These are phyloP conservation scores for Eudasyphora cyanicolor DNA, from an alignment of 2,888 invertebrate genomes.

Conservation along the genomic window DNA sequence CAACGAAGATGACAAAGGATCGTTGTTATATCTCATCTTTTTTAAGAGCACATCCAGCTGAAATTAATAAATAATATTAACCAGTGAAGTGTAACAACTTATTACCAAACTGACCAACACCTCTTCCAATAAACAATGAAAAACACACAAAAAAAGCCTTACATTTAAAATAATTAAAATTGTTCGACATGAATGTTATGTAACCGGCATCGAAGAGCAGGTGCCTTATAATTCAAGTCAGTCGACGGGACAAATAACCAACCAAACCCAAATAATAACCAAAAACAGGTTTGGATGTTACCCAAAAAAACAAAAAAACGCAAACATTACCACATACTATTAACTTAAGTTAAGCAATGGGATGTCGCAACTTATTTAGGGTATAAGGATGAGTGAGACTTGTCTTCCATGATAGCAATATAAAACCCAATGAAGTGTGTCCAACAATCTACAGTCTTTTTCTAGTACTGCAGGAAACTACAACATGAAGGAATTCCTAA, in stretches of 20 bases:
- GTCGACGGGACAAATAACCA: background rate
- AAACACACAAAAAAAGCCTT: too few relatives aligned
- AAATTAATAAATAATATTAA: too few relatives aligned
- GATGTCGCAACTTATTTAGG: background rate
- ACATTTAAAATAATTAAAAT: slow-evolving; percentile 7
- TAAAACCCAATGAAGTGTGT: background rate
- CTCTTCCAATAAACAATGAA: background rate
- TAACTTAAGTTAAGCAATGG: background rate
- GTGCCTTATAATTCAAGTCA: background rate
- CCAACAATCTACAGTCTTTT: background rate
- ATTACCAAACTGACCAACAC: too few relatives aligned
- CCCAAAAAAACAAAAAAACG: background rate
- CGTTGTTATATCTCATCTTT: too few relatives aligned
- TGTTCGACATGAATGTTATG: slow-evolving; percentile 1
- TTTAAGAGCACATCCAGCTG: too few relatives aligned
- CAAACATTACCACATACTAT: background rate
- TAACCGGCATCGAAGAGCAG: background rate
- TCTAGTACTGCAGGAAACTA: background rate
- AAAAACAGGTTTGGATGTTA: background rate
- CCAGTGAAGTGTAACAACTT: too few relatives aligned
- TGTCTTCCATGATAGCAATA: background rate
- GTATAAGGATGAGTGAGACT: background rate
- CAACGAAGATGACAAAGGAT: too few relatives aligned
- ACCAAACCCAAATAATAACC: background rate
- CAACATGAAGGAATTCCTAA: background rate